Conservation (phyloP, 2,888 invertebrate genomes). For the Octonoba sinensis region DNA sequence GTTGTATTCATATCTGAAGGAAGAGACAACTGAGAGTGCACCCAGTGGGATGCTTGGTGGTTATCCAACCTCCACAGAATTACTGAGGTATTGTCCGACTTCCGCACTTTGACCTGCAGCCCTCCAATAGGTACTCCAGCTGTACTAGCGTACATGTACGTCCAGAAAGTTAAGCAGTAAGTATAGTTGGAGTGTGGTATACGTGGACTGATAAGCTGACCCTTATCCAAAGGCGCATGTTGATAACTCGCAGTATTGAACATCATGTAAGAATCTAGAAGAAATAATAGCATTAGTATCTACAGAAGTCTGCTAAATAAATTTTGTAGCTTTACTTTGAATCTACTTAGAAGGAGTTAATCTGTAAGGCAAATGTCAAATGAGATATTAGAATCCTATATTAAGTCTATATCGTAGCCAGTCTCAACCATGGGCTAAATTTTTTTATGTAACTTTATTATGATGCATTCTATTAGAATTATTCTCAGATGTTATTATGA, state of each 20-base stretch:
- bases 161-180: constrained; percentile 58
- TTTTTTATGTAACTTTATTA: no score
- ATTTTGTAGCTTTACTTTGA: no score
- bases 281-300: neutral
- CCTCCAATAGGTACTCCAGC: constrained; percentile 58
- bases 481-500: no score
- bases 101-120: constrained; percentile 32
- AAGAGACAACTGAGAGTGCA: constrained; percentile 40
- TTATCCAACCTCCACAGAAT: constrained; percentile 75
- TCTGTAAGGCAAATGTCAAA: no score
- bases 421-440: no score
- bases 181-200: constrained; percentile 44
- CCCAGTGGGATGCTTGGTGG: constrained; percentile 76
- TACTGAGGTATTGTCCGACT: constrained; percentile 68
- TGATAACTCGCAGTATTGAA: constrained; percentile 71
- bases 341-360: no score
- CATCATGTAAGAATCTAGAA: constrained; percentile 72
- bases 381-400: no score
- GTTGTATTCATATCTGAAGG: no score
- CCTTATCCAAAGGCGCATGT: constrained; percentile 71
- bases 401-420: no score
- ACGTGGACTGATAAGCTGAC: constrained; percentile 70
- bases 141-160: constrained; percentile 54
- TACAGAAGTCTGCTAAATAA: no score
- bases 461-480: no score